Conservation (phyloP, 1,140 invertebrate genomes). For the Teleogryllus occipitalis region DNA sequence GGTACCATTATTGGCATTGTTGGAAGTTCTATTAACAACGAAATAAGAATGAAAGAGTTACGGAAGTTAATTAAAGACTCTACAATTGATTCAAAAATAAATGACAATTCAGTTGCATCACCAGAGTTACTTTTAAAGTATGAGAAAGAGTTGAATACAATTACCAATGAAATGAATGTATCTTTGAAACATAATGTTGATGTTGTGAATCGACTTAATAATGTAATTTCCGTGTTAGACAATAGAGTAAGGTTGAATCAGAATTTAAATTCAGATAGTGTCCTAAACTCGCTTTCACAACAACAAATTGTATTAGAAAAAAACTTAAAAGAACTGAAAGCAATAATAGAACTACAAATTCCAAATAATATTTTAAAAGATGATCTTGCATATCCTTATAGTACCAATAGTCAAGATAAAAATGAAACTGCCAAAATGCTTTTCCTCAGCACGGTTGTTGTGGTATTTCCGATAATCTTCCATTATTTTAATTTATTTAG, state of each 20-base stretch:
- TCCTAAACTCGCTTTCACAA: not conserved
- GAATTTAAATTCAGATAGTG: constrained; percentile 3
- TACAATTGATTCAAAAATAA: constrained; percentile 3
- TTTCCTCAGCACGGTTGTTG: not conserved
- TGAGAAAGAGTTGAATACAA: constrained; percentile 8
- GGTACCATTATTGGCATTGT: constrained; percentile 58
- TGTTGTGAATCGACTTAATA: constrained; percentile 3
- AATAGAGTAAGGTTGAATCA: constrained; percentile 14
- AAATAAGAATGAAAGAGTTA: constrained; percentile 55
- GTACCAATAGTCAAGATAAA: not conserved
- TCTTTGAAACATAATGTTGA: constrained; percentile 8
- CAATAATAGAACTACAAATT: not conserved
- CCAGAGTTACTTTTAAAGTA: constrained; percentile 17
- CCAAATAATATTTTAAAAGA: not conserved
- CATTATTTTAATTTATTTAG: not conserved
- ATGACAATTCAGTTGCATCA: not conserved
- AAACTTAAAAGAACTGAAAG: constrained; percentile 16
- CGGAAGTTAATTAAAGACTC: constrained; percentile 45
- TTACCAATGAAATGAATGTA: constrained; percentile 20
- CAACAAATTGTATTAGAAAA: not conserved
- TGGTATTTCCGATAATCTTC: not conserved
- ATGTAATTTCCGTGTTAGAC: constrained; percentile 14
- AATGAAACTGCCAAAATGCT: not conserved
- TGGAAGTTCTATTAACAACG: constrained; percentile 56
- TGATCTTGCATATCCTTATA: not conserved